Conservation (phyloP, 1,140 invertebrate genomes). For the Schlechtendalia chinensis region DNA sequence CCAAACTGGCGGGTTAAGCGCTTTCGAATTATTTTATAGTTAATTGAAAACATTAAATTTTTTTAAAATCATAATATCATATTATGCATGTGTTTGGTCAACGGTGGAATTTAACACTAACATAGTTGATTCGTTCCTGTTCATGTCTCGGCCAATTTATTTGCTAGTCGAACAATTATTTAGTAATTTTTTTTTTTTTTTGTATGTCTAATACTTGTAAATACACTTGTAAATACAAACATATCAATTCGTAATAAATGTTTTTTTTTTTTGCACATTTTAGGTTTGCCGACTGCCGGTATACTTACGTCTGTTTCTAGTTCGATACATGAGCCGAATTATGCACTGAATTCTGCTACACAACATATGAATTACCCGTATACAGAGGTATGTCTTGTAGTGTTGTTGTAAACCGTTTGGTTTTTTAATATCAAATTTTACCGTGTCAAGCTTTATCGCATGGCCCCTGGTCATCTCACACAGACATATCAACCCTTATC, state of each 20-base stretch:
- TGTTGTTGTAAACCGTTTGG: neutral
- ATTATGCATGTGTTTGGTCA: constrained; percentile 15
- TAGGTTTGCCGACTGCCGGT: constrained; percentile 39
- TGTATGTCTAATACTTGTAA: neutral
- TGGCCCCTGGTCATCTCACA: constrained; percentile 44
- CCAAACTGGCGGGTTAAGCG: neutral
- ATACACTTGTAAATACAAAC: neutral
- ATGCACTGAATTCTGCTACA: constrained; percentile 11
- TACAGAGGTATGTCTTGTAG: constrained; percentile 26
- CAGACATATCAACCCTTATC: constrained; percentile 49
- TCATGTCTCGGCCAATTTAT: neutral
- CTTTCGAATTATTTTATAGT: neutral
- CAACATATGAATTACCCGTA: constrained; percentile 40
- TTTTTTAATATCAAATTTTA: constrained; percentile 12
- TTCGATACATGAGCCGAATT: constrained; percentile 41
- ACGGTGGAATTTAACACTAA: neutral
- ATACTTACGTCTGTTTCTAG: constrained; percentile 7
- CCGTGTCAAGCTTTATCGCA: constrained; percentile 40
- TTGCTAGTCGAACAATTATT: neutral
- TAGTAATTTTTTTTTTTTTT: neutral
- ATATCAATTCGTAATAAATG: neutral
- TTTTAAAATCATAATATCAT: too few relatives aligned
- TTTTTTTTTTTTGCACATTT: neutral
- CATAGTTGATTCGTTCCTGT: neutral
- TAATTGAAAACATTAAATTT: neutral